These are phyloP conservation scores for Otolemur crassicaudatus DNA, from an alignment of 2,797 vertebrate genomes.

Conservation along the genomic window DNA sequence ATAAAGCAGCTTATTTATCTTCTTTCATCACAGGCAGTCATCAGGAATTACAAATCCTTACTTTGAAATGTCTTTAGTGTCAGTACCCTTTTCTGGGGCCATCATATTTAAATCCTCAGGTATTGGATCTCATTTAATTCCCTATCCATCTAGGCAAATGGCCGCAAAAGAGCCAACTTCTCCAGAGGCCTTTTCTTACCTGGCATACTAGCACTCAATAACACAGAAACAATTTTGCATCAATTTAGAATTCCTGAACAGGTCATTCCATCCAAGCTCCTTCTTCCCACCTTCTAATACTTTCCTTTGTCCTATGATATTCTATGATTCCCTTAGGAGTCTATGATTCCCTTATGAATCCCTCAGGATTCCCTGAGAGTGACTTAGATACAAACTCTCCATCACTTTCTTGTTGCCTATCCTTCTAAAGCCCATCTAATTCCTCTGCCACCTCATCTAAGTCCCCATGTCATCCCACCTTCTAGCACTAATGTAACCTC, in stretches of 20 bases:
- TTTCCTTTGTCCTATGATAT: neutral
- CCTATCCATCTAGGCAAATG: neutral
- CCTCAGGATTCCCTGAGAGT: neutral
- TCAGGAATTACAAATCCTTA: constrained; percentile 4
- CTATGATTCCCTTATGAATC: neutral
- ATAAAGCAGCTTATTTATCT: constrained; percentile 17
- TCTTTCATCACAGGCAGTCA: constrained; percentile 32
- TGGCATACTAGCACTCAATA: neutral
- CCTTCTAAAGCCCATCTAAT: constrained; percentile 1
- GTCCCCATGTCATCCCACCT: neutral
- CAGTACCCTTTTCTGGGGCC: neutral
- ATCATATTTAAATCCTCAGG: neutral
- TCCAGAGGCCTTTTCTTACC: neutral
- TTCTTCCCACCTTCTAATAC: neutral
- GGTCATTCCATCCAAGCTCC: neutral
- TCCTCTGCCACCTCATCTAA: neutral
- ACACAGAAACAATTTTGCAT: constrained; percentile 23
- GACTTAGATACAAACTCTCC: neutral
- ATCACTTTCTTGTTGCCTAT: neutral
- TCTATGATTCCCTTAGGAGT: neutral
- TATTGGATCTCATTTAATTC: neutral
- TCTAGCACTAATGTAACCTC: neutral
- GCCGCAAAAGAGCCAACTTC: neutral
- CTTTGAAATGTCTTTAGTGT: neutral
- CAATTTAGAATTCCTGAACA: constrained; percentile 32